Base-by-base conservation (phyloP, 1,140 invertebrate species). In the Rhizoglyphus robini region DNA sequence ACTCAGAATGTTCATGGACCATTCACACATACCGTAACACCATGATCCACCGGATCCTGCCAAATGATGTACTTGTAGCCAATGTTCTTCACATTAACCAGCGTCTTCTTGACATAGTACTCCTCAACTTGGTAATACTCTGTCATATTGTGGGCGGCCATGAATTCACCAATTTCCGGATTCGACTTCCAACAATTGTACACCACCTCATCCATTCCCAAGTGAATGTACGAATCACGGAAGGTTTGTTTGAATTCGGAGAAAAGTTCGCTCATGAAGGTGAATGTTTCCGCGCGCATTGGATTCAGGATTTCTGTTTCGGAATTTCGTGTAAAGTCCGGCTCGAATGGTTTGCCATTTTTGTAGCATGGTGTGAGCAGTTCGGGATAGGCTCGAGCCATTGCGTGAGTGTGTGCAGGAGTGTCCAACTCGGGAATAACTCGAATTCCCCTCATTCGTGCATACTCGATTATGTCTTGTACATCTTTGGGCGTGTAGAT, bases 191-290 rank as follows among this genome's bases (percentile, higher is more conserved):
- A 96, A 73, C 93, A 97, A 58, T 81, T 76, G 71, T 87, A 85
- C 32, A 79, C 80, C 0, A 96, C 90, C 79, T 97, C 93, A 76
- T 97, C 92, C 1, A 90, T 91, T 23, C 93, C 93, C 0, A 93
- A 73, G 76, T 94, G 90, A 34, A 92, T 71, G 73, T 85, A 90
- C 67, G 81, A 75, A 69, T 93, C 90, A 0, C 81, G 82, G 73
- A 94, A 91, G 29, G 83, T 72, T 0, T 75, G 54, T 13, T 79
- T 75, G 1, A 89, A 78, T 77, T 93, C 89, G 0, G 73, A 70
- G 66, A 90, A 83, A 13, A 94, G 78, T 4, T 79, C 76, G 27
- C 76, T 70, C 20, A 93, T 68, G 70, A 90, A 84, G 8, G 76
- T 72, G 74, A 85, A 92, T 1, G 83, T 82, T 1, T 70, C 65